A percentile compares a stretch with the other conserved stretches of the same genome.
These are phyloP conservation scores for Notarius quadriscutis DNA, from an alignment of 2,113 vertebrate genomes.

Conservation along the genomic window DNA sequence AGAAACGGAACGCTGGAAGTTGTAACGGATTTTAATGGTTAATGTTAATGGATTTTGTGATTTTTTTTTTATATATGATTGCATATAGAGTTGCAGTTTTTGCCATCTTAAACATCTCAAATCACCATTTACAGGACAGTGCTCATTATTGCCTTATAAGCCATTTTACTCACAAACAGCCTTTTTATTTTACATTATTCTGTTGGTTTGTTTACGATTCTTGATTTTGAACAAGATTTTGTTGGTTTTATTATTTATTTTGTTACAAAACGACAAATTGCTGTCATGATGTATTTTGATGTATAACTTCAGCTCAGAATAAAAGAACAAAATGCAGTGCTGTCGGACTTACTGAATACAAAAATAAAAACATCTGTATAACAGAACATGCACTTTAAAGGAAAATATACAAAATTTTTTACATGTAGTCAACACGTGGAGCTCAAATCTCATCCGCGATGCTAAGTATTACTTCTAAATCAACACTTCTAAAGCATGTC, in stretches of 20 bases:
- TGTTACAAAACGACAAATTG: slow-evolving; percentile 17
- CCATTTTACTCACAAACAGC: slow-evolving; percentile 1
- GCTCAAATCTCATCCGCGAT: neutral
- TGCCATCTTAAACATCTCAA: neutral
- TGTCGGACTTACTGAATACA: neutral
- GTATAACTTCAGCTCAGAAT: slow-evolving; percentile 33
- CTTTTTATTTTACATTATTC: neutral
- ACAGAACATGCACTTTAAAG: too few species aligned
- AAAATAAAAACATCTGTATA: neutral
- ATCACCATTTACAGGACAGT: neutral
- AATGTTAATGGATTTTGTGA: slow-evolving; percentile 5
- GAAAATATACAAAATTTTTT: neutral
- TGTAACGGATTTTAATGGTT: neutral
- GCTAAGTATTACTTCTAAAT: neutral
- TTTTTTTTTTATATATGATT: slow-evolving; percentile 4
- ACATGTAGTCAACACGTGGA: neutral
- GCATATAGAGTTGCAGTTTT: slow-evolving; percentile 11
- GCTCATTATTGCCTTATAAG: neutral
- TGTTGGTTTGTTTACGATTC: neutral
- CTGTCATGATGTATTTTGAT: slow-evolving; percentile 20
- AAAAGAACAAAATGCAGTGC: slow-evolving; percentile 19
- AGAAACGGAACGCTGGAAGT: neutral
- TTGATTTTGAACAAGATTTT: neutral
- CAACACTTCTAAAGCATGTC: neutral
- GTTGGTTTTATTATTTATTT: slow-evolving; percentile 49